phyloP scores from a whole-genome alignment of 2,888 invertebrate species.

The Meteorus colon region DNA sequence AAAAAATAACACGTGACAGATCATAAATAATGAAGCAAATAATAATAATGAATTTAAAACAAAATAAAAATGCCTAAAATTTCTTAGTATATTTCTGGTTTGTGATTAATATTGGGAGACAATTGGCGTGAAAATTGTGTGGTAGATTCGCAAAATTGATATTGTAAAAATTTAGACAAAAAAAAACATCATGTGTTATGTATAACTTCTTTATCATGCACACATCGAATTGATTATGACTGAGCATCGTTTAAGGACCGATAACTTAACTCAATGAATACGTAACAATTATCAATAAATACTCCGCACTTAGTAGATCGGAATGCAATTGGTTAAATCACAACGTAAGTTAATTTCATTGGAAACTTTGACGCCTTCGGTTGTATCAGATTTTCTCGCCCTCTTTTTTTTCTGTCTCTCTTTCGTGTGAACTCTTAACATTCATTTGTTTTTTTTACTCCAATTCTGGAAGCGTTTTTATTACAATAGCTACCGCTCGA shows the following conservation, averaged over 20 bases:
- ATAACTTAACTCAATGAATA: slow-evolving; percentile 21
- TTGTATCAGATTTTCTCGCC: background rate
- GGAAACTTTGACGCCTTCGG: background rate
- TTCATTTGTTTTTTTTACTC: background rate
- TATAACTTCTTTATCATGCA: background rate
- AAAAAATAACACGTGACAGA: slow-evolving; percentile 36
- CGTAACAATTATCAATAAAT: slow-evolving; percentile 9
- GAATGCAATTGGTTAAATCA: slow-evolving; percentile 37
- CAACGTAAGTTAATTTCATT: slow-evolving; percentile 27
- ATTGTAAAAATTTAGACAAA: background rate
- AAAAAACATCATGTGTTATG: background rate
- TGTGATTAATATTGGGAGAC: background rate
- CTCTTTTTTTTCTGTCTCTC: background rate
- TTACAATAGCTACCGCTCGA: slow-evolving; percentile 10
- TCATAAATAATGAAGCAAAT: background rate
- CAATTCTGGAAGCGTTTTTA: slow-evolving; percentile 11
- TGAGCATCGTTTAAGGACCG: slow-evolving; percentile 21
- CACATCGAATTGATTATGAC: slow-evolving; percentile 16
- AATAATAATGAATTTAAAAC: background rate
- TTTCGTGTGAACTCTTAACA: background rate
- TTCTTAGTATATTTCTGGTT: slow-evolving; percentile 20
- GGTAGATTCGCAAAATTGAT: background rate
- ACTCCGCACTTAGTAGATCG: background rate
- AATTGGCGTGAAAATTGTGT: background rate
- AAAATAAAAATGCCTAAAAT: background rate